Conservation (phyloP, 1,140 invertebrate species). For the Macrobrachium rosenbergii region DNA sequence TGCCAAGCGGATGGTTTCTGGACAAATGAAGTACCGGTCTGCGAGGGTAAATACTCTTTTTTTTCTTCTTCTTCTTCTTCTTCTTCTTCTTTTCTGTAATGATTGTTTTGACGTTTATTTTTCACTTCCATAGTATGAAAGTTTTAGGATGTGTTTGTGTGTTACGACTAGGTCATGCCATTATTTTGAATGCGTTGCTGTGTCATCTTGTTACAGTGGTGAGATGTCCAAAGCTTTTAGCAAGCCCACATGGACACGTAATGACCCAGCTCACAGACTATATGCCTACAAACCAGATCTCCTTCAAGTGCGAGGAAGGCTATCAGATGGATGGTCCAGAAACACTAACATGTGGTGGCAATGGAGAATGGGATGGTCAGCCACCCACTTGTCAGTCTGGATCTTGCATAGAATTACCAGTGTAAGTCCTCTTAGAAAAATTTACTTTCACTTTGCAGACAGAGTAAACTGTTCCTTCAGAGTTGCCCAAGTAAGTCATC, state of each 20-base stretch:
- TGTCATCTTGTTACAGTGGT: conserved; percentile 52
- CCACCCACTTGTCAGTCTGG: conserved; percentile 64
- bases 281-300: conserved; percentile 61
- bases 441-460: background rate
- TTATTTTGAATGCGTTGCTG: background rate
- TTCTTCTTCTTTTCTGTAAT: too few species aligned
- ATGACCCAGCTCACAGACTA: conserved; percentile 29
- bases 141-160: too few species aligned
- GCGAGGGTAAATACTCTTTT: conserved; percentile 43
- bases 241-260: conserved; percentile 48
- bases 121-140: too few species aligned
- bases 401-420: conserved; percentile 59
- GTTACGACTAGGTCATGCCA: too few species aligned
- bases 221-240: conserved; percentile 63
- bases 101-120: too few species aligned
- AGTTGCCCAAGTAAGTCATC: too few species aligned
- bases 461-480: too few species aligned
- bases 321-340: conserved; percentile 69
- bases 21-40: conserved; percentile 52
- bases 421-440: conserved; percentile 12
- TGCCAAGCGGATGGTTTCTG: conserved; percentile 65
- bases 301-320: conserved; percentile 70
- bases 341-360: conserved; percentile 69
- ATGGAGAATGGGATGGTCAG: conserved; percentile 68
- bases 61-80: too few species aligned